phyloP scores from a whole-genome alignment of 2,113 vertebrate genomes.

The Eptesicus fuscus region DNA sequence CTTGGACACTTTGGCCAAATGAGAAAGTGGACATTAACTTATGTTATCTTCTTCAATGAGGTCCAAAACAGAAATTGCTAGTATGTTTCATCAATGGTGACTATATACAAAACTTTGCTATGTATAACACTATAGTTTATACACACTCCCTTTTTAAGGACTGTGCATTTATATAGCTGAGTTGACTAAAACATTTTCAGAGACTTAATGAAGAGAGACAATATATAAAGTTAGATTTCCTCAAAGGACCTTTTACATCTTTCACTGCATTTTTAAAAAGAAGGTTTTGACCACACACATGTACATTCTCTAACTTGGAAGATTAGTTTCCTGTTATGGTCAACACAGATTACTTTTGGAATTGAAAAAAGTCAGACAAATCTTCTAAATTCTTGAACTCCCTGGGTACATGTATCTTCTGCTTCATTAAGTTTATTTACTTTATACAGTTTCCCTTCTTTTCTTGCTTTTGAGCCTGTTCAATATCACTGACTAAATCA shows the following conservation, averaged over 20 bases:
- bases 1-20: not conserved
- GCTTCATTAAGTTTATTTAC: conserved; percentile 58
- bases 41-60: not conserved
- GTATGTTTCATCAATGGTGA: not conserved
- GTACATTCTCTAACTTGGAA: not conserved
- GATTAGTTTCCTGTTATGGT: conserved; percentile 50
- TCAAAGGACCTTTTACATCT: conserved; percentile 5
- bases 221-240: not conserved
- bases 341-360: conserved; percentile 53
- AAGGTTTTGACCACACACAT: not conserved
- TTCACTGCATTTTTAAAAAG: not conserved
- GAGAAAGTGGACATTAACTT: not conserved
- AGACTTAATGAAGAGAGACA: not conserved
- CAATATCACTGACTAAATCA: conserved; percentile 40
- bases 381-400: conserved; percentile 57
- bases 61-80: not conserved
- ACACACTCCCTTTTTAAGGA: not conserved
- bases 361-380: conserved; percentile 47
- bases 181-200: not conserved
- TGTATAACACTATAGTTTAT: not conserved
- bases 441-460: conserved; percentile 53
- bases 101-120: not conserved
- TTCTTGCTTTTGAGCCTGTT: conserved; percentile 42
- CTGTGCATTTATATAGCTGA: not conserved
- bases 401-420: conserved; percentile 40